Evolutionary conservation across 2,113 vertebrate species (phyloP), one percentile per base, ranked within the genome.

Genomic region (Myiozetetes cayanensis): DNA sequence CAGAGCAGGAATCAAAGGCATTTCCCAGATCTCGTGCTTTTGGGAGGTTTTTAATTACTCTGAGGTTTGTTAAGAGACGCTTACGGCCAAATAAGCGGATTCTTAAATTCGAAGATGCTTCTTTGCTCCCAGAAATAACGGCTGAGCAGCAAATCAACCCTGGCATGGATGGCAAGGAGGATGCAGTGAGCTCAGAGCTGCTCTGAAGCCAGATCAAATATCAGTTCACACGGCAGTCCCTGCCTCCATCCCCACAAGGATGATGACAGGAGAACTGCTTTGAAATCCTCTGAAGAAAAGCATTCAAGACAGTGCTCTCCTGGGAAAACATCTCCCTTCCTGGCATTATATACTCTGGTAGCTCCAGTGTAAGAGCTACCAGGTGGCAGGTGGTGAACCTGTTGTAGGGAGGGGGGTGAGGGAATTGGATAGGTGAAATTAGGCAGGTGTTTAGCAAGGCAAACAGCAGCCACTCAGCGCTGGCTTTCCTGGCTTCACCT

Each of bases 41-140:
- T 47, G 85, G 94, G 92, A 84, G 87, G 33, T 37, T 86, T 93
- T 94, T 96, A 97, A 97, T 96, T 96, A 94, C 92, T 70, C 94
- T 82, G 89, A 68, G 94, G 85, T 90, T 91, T 49, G 23, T 95
- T 84, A 92, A 84, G 88, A 94, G 90, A 81, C 11, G 81, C 94
- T 90, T 22, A 15, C 1, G 8, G 85, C 94, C 92, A 90, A 75
- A 73, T 55, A 65, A 95, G 79, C 14, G 61, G 61, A 61, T 68
- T 37, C 76, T 90, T 75, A 55, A 70, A 92, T 56, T n/a, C 23
- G 44, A 79, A 78, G 94, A 92, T 22, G 56, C 49, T 84, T 53
- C 55, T 79, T 58, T 24, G 24, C 85, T 90, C 76, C 80, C 41
- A 39, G 65, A 87, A 93, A 93, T 68, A 55, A 71, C 0, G 0